Evolutionary conservation across 2,888 invertebrate genomes (phyloP).

Genomic region (Harmothoe impar): DNA sequence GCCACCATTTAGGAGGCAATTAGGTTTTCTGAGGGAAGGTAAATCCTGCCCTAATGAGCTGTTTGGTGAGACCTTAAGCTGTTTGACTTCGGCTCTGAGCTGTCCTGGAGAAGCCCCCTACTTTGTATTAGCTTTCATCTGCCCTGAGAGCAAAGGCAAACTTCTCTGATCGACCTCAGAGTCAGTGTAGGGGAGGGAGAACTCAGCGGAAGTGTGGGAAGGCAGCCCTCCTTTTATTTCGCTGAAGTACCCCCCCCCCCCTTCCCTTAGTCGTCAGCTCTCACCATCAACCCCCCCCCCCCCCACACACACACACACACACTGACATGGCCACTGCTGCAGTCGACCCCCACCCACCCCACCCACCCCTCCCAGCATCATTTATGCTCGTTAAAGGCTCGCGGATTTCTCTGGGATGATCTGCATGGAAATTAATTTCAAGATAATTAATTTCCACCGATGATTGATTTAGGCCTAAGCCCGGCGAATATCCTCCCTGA

Average conservation of each 20-base stretch:
- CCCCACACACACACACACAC: background rate
- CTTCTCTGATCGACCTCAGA: slow-evolving; percentile 19
- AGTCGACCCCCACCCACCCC: background rate
- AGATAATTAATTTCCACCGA: slow-evolving; percentile 47
- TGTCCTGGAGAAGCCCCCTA: background rate
- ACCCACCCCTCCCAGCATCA: background rate
- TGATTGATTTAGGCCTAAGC: background rate
- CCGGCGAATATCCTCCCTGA: background rate
- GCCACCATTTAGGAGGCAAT: slow-evolving; percentile 13
- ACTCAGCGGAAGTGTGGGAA: background rate
- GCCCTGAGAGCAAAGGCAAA: slow-evolving; percentile 20
- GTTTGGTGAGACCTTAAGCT: slow-evolving; percentile 22
- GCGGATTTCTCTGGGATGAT: slow-evolving; percentile 36
- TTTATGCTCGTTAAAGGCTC: slow-evolving; percentile 45
- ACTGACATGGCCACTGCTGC: background rate
- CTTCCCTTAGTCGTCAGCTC: background rate
- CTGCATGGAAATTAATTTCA: slow-evolving; percentile 51
- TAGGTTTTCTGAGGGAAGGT: slow-evolving; percentile 10
- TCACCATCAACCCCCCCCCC: background rate
- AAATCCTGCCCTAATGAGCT: slow-evolving; percentile 16
- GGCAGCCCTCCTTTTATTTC: background rate
- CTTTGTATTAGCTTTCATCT: slow-evolving; percentile 22
- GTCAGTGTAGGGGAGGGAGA: background rate
- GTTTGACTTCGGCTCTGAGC: slow-evolving; percentile 13
- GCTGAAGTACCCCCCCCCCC: background rate